phyloP scores from a whole-genome alignment of 2,888 invertebrate genomes.

The Ichneumon xanthorius region DNA sequence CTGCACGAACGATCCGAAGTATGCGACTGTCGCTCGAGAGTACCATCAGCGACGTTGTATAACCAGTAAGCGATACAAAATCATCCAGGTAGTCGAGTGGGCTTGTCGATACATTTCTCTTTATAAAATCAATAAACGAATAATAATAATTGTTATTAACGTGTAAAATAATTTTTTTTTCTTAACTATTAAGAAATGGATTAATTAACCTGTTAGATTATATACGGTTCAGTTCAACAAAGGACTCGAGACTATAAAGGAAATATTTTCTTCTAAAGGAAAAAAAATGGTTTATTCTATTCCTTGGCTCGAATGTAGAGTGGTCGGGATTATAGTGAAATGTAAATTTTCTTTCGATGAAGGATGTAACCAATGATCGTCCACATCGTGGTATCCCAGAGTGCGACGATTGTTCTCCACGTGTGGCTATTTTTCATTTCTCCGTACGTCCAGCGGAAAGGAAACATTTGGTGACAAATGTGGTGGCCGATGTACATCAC shows the following conservation, averaged over 20 bases:
- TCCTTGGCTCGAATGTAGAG: not conserved
- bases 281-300: not conserved
- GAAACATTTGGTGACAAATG: conserved; percentile 91
- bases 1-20: conserved; percentile 4
- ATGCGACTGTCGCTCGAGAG: conserved; percentile 3
- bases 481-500: conserved; percentile 95
- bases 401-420: conserved; percentile 89
- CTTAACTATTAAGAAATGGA: no score
- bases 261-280: not conserved
- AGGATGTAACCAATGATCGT: conserved; percentile 91
- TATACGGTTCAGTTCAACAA: no score
- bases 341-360: conserved; percentile 90
- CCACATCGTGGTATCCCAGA: conserved; percentile 95
- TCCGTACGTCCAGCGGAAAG: conserved; percentile 92
- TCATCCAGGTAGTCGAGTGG: not conserved
- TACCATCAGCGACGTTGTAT: not conserved
- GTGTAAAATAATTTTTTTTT: no score
- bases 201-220: no score
- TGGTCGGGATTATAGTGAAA: conserved; percentile 86
- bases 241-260: not conserved
- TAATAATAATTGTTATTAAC: no score
- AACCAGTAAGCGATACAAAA: conserved; percentile 1
- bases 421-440: conserved; percentile 90
- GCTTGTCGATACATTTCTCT: not conserved
- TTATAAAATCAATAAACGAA: not conserved